These are phyloP conservation scores for Pharmacophagus antenor DNA, from an alignment of 2,888 invertebrate species.

Conservation along the genomic window DNA sequence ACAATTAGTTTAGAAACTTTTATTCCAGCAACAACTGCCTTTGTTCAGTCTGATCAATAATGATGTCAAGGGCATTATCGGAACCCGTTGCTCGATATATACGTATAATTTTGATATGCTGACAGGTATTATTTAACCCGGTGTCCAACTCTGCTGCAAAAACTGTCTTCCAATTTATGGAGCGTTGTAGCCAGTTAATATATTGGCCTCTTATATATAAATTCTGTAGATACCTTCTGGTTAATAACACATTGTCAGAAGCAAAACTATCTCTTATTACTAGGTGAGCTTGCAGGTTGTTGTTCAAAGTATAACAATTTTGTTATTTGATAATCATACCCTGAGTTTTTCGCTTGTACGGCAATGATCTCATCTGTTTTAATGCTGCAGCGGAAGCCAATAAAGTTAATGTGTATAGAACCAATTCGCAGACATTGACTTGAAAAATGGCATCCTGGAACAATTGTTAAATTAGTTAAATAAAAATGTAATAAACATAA, in stretches of 20 bases:
- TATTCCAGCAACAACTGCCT: not conserved
- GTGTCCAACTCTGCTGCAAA: too few species aligned
- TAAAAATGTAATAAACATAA: slow-evolving; percentile 16
- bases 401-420: slow-evolving; percentile 85
- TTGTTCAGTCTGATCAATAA: not conserved
- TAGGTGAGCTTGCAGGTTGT: not conserved
- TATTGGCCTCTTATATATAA: not conserved
- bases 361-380: slow-evolving; percentile 85
- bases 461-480: slow-evolving; percentile 11
- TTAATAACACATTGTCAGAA: not conserved
- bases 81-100: not conserved
- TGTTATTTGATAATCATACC: slow-evolving; percentile 51
- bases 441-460: slow-evolving; percentile 84
- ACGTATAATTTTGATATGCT: not conserved
- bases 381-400: slow-evolving; percentile 83
- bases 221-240: not conserved
- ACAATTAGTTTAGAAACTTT: too few species aligned
- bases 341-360: slow-evolving; percentile 82
- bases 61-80: not conserved
- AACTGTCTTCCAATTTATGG: not conserved
- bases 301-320: not conserved
- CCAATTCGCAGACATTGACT: slow-evolving; percentile 88
- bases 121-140: too few species aligned
- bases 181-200: not conserved
- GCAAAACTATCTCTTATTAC: not conserved